phyloP scores from a whole-genome alignment of 1,140 invertebrate species.

The Brachionus paranguensis region DNA sequence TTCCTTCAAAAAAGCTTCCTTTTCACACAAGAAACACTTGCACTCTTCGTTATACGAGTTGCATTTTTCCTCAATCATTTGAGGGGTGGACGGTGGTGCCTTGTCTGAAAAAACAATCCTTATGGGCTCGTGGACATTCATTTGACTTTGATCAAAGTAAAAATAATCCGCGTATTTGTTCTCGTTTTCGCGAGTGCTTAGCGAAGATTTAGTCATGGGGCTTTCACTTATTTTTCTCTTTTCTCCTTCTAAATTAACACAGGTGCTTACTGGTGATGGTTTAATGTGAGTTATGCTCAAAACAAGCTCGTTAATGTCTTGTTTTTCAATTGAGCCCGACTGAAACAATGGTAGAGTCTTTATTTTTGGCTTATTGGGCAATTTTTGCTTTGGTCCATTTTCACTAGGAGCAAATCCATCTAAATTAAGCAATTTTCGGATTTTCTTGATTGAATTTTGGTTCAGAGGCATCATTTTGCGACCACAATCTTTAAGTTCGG shows the following conservation, averaged over 20 bases:
- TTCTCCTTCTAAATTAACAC: background rate
- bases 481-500: background rate
- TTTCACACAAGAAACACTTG: conserved; percentile 24
- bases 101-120: background rate
- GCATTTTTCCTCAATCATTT: background rate
- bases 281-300: background rate
- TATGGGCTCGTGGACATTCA: background rate
- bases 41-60: background rate
- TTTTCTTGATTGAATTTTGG: conserved; percentile 16
- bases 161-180: conserved; percentile 2
- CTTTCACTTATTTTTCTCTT: background rate
- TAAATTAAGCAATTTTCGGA: conserved; percentile 18
- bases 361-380: background rate
- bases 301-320: background rate
- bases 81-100: background rate
- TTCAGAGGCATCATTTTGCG: background rate
- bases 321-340: background rate
- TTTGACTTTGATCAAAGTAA: background rate
- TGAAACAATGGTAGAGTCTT: background rate
- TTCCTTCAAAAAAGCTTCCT: background rate
- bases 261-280: background rate
- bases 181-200: background rate
- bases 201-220: background rate
- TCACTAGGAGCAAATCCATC: background rate
- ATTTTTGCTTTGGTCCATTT: background rate